These are phyloP conservation scores for Vidua macroura DNA, from an alignment of 2,113 vertebrate genomes.

Conservation along the genomic window DNA sequence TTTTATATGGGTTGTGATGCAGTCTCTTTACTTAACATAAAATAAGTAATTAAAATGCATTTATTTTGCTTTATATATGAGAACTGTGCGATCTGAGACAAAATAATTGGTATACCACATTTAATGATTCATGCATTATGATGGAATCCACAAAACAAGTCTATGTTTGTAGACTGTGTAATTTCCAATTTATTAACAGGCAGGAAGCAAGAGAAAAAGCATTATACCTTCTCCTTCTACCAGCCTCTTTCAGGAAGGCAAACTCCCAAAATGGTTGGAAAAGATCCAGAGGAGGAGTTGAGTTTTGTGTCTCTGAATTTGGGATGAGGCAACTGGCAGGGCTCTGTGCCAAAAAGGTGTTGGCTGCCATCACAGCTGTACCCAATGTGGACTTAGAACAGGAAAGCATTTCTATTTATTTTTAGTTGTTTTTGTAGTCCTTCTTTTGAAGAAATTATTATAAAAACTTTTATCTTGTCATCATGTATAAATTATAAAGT, in stretches of 20 bases:
- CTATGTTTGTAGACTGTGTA: background rate
- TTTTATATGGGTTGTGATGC: background rate
- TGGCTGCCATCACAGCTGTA: constrained; percentile 10
- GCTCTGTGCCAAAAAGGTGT: background rate
- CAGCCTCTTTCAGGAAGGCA: background rate
- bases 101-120: background rate
- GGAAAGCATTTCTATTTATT: constrained; percentile 49
- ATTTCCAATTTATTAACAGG: constrained; percentile 19
- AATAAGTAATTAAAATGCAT: background rate
- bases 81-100: background rate
- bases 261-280: background rate
- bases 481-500: constrained; percentile 63
- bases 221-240: background rate
- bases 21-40: background rate
- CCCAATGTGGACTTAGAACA: background rate
- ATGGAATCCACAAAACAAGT: background rate
- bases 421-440: constrained; percentile 41
- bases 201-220: background rate
- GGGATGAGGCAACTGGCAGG: constrained; percentile 36
- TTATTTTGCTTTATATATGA: background rate
- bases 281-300: constrained; percentile 20
- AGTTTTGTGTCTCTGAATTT: constrained; percentile 38
- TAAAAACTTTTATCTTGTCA: constrained; percentile 71
- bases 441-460: constrained; percentile 60
- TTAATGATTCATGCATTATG: background rate